Percentiles rank a stretch among this genome's conserved stretches.
Evolutionary conservation across 2,113 vertebrate species (phyloP).

Genomic region (Pelusios castaneus): DNA sequence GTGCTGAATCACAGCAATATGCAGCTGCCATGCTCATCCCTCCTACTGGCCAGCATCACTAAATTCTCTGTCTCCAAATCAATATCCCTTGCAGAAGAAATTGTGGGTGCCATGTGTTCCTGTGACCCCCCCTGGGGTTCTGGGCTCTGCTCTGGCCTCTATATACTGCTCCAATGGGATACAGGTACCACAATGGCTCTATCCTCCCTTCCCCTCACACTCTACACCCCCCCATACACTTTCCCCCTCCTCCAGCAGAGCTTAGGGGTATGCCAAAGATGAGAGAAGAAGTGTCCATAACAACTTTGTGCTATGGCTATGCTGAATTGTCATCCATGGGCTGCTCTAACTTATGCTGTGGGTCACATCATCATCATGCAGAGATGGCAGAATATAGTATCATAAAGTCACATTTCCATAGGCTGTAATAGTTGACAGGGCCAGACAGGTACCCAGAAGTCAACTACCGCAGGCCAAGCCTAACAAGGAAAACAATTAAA

Average conservation of each 20-base stretch:
- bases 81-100: neutral
- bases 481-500: no score
- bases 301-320: neutral
- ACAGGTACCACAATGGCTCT: no score
- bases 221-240: no score
- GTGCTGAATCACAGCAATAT: neutral
- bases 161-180: no score
- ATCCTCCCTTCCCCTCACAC: no score
- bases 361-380: neutral
- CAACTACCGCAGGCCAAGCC: no score
- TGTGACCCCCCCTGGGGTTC: no score
- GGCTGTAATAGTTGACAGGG: neutral
- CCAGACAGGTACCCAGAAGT: no score
- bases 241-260: no score
- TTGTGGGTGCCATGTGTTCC: neutral
- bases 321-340: neutral
- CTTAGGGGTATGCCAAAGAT: no score
- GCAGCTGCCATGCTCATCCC: neutral
- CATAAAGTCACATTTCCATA: neutral
- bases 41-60: neutral
- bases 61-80: neutral
- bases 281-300: neutral
- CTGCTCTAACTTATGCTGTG: neutral
- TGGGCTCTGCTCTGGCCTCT: no score
- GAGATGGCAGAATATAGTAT: accelerated